phyloP scores from a whole-genome alignment of 92 coral and sea anemone species.

The Bergia puertoricense region DNA sequence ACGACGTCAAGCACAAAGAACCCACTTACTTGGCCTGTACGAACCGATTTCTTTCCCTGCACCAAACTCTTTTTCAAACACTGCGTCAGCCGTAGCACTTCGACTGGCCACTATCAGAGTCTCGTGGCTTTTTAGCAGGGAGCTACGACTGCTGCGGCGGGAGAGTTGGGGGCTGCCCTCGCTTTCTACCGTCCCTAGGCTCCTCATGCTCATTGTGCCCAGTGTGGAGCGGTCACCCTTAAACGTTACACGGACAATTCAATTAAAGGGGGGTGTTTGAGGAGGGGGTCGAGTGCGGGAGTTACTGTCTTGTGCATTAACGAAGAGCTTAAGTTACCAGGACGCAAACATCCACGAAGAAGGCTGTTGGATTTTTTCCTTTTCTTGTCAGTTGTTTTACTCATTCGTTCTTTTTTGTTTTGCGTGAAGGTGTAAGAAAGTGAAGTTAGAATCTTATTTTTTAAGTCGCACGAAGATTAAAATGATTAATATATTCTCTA shows the following conservation, averaged over 20 bases:
- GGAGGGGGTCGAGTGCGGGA: no score
- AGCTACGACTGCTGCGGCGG: conserved; percentile 59
- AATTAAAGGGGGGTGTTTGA: background rate
- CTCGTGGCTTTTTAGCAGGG: conserved; percentile 69
- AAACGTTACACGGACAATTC: background rate
- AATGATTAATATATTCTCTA: no score
- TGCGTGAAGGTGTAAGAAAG: no score
- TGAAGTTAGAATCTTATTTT: no score
- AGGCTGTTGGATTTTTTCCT: no score
- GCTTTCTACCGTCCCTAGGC: conserved; percentile 55
- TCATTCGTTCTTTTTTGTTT: no score
- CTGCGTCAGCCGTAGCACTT: conserved; percentile 87
- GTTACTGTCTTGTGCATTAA: no score
- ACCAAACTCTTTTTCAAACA: conserved; percentile 81
- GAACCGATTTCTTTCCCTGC: conserved; percentile 64
- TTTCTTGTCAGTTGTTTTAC: no score
- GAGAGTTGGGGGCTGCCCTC: conserved; percentile 60
- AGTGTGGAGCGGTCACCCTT: conserved; percentile 93
- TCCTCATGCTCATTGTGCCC: conserved; percentile 68
- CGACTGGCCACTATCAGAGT: conserved; percentile 56
- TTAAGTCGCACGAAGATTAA: no score
- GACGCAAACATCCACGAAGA: no score
- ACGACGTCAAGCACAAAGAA: background rate
- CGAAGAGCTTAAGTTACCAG: no score
- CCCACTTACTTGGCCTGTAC: conserved; percentile 20